Conservation (phyloP, 2,797 vertebrate species). For the Rhynchonycteris naso region DNA sequence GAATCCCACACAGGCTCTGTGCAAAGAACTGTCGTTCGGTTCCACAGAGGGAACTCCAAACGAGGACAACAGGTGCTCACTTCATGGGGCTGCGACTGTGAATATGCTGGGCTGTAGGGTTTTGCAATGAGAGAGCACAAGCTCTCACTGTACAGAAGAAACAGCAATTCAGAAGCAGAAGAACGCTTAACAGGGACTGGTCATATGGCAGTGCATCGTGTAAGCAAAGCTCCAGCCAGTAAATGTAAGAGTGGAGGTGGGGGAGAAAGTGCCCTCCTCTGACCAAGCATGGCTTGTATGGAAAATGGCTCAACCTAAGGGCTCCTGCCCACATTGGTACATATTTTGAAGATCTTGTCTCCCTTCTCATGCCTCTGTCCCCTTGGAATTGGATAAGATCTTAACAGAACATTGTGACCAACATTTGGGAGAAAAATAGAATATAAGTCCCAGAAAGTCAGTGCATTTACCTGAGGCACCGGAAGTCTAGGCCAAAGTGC, state of each 20-base stretch:
- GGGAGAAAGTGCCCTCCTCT: background rate
- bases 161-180: background rate
- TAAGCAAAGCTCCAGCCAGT: background rate
- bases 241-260: background rate
- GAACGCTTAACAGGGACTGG: background rate
- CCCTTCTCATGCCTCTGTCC: background rate
- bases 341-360: background rate
- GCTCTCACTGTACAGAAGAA: background rate
- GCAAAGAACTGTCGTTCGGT: background rate
- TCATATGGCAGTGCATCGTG: background rate
- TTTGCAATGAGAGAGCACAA: background rate
- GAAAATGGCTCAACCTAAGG: background rate
- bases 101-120: background rate
- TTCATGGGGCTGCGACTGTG: background rate
- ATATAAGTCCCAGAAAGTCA: background rate
- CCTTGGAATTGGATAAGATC: background rate
- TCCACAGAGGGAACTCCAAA: background rate
- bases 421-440: background rate
- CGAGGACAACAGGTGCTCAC: background rate
- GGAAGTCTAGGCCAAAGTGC: background rate
- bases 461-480: background rate
- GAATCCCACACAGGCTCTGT: background rate
- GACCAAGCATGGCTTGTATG: too few species aligned
- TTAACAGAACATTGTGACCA: background rate
- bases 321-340: accelerated